Percentiles rank a stretch among this genome's conserved stretches.
Evolutionary conservation across 2,113 vertebrate species (phyloP).

Genomic region (Pachyramphus minor): DNA sequence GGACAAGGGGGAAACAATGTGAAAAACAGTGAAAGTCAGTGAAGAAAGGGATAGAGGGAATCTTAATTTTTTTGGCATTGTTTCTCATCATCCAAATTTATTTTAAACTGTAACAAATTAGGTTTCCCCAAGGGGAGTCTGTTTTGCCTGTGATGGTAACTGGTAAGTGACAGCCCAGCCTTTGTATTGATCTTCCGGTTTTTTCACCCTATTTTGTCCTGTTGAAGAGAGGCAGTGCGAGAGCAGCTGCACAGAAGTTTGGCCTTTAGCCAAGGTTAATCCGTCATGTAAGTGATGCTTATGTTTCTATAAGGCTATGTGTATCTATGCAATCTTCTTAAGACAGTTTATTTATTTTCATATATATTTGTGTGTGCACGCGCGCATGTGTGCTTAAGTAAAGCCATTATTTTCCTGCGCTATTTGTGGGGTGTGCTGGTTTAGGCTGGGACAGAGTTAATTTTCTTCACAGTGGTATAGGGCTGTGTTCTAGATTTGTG

Average conservation of each 20-base stretch:
- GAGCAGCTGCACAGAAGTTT: not conserved
- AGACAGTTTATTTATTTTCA: not conserved
- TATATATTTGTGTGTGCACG: too few species aligned
- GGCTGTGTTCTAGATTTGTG: not conserved
- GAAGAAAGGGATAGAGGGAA: accelerated
- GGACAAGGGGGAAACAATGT: not conserved
- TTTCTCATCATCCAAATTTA: not conserved
- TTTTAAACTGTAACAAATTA: not conserved
- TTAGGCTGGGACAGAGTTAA: not conserved
- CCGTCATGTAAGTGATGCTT: not conserved
- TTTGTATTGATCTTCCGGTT: not conserved
- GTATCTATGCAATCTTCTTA: not conserved
- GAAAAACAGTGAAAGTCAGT: not conserved
- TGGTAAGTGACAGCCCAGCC: not conserved
- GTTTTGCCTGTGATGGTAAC: not conserved
- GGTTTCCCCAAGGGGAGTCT: not conserved
- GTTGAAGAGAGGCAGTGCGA: not conserved
- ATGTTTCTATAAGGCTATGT: not conserved
- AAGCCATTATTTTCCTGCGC: not conserved
- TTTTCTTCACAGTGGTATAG: not conserved
- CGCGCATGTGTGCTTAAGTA: not conserved
- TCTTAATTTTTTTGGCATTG: not conserved
- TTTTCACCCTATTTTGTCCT: not conserved
- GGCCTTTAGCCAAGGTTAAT: not conserved
- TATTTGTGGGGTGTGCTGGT: not conserved